Evolutionary conservation across 2,113 vertebrate genomes (phyloP), one percentile per base, ranked within the genome.

Genomic region (Siniperca chuatsi): DNA sequence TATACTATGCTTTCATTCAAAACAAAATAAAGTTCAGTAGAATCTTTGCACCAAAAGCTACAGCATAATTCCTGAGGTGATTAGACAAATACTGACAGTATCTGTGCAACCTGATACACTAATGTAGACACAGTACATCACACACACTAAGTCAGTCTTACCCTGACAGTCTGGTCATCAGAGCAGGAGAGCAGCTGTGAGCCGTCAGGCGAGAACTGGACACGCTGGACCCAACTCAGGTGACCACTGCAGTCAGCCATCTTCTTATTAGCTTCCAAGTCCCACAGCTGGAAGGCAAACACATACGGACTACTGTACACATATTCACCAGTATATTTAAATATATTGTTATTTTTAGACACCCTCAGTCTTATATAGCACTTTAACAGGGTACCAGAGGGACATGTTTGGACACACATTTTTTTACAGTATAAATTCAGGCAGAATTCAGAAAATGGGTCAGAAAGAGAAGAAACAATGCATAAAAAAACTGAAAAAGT

Each of bases 141-240:
- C 20, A 54, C 16, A 67, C 15, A 62, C 35, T 23, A 2, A 54
- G n/a, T 25, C 57, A 33, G 4, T 33, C 96, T 96, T 92, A 99
- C 98, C 35, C 97, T 96, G 90, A 99, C 93, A 70, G 98, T 99
- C 84, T 98, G 97, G 88, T 99, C 98, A 81, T 99, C 97, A n/a
- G 98, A 99, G 79, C 97, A 97, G 35, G 98, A 99, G 74, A 99
- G 95, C 90, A 99, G 96, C 21, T 96, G 96, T 35, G 97, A 97
- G 68, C 98, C 98, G 71, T 98, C 97, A 7, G 92, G 90, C 23
- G 98, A 99, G 95, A 99, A 99, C 74, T 96, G 93, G 76, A 98
- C 97, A 78, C 96, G 96, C 44, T 97, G 96, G 81, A 99, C 96
- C 98, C 98, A 99, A 86, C 98, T 99, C 93, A 98, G 95, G 90